These are phyloP conservation scores for Drosophila hydei DNA, from an alignment of 1,140 invertebrate genomes.

Conservation along the genomic window DNA sequence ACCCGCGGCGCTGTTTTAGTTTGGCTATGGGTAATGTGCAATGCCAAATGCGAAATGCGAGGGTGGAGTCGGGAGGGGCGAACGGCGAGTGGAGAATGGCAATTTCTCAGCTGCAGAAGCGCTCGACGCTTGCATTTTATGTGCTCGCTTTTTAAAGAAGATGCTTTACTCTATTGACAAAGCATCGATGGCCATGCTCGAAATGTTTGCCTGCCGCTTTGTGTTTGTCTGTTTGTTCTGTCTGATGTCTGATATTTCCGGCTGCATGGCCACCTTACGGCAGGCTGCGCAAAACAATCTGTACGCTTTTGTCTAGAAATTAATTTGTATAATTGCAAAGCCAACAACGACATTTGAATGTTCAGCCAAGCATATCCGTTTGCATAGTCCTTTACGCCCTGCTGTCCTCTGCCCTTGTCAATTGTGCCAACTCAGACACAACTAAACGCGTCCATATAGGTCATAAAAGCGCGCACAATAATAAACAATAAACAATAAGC, in stretches of 20 bases:
- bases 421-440: slow-evolving; percentile 52
- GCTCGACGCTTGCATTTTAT: not conserved
- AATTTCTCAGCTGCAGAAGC: slow-evolving; percentile 14
- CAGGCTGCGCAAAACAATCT: slow-evolving; percentile 50
- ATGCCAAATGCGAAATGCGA: slow-evolving; percentile 19
- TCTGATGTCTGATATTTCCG: slow-evolving; percentile 27
- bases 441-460: slow-evolving; percentile 56
- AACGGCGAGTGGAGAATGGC: slow-evolving; percentile 1
- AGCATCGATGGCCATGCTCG: slow-evolving; percentile 2
- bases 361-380: slow-evolving; percentile 17
- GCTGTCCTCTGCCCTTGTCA: not conserved
- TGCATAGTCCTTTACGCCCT: not conserved
- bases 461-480: slow-evolving; percentile 42
- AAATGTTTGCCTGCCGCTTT: slow-evolving; percentile 2
- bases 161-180: not conserved
- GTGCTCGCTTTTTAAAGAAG: no score
- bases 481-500: slow-evolving; percentile 6
- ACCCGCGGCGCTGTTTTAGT: slow-evolving; percentile 19
- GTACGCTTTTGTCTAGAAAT: slow-evolving; percentile 60
- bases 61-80: no score
- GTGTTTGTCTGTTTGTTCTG: not conserved
- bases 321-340: slow-evolving; percentile 72
- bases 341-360: slow-evolving; percentile 24
- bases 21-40: not conserved
- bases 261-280: not conserved